Conservation (phyloP, 2,113 vertebrate genomes). For the Galbula dea region DNA sequence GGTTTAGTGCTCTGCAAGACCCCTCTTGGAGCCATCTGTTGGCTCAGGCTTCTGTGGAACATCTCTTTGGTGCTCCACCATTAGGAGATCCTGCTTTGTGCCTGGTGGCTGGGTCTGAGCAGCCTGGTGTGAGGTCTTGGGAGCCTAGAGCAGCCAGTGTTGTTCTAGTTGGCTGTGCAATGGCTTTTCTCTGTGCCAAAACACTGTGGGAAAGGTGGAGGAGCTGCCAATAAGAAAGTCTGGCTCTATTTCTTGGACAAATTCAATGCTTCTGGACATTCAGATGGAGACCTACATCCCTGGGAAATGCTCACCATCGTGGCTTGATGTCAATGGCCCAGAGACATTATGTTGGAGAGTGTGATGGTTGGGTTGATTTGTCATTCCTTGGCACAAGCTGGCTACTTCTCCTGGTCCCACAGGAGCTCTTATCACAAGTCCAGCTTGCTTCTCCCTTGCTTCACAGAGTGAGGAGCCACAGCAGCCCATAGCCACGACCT, state of each 20-base stretch:
- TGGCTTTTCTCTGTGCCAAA: background rate
- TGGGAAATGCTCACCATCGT: rapidly evolving
- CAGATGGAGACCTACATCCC: background rate
- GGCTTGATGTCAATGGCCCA: background rate
- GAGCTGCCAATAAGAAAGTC: background rate
- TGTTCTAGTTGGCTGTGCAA: background rate
- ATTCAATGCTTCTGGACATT: background rate
- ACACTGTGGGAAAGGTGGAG: background rate
- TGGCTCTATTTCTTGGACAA: background rate
- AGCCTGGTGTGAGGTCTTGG: background rate
- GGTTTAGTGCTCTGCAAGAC: background rate
- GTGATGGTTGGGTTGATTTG: background rate
- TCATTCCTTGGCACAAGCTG: background rate
- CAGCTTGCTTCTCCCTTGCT: background rate
- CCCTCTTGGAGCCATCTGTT: background rate
- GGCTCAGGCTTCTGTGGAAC: rapidly evolving
- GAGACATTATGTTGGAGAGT: rapidly evolving
- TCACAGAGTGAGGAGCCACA: rapidly evolving
- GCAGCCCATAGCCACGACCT: background rate
- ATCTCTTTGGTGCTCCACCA: background rate
- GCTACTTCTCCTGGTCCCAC: background rate
- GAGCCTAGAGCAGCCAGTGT: background rate
- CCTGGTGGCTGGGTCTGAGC: background rate
- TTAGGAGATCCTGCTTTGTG: background rate
- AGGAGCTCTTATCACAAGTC: background rate